Base-by-base conservation (phyloP, 2,113 vertebrate species). In the Passer domesticus region DNA sequence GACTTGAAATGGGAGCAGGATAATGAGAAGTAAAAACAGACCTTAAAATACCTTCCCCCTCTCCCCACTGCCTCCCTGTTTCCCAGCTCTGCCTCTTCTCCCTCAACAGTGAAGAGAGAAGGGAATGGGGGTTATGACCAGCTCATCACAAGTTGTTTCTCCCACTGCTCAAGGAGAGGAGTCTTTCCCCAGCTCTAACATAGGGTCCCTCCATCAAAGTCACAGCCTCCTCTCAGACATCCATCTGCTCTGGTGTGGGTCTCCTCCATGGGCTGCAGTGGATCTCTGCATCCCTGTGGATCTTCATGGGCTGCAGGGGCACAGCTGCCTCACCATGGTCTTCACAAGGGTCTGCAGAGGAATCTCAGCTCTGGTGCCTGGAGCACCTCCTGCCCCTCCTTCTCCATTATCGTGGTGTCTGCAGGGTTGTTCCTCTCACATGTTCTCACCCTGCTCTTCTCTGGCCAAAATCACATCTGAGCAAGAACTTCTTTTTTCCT, bases 311-410 rank as follows among this genome's bases (percentile, higher is more conserved):
- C 44, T 76, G 20, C 52, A 41, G 7, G 7, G 24, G 10, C 23
- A 41, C n/a, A 35, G 16, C 83, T 67, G 52, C 35, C 3, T 58
- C 16, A 11, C 35, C 21, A 28, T 21, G 31, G 35, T 1, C 52
- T 76, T 2, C 31, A 66, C 70, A 44, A 31, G 0, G 0, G 37
- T 1, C 44, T 76, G 62, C 31, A 50, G 25, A 6, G 37, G 31
- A 68, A 37, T 76, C 44, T 10, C 53, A 59, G 25, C 31, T 59
- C 9, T 1, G 2, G 25, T 18, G 11, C 37, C 7, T 68, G 53
- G 25, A 31, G 11, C 31, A 44, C 9, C 17, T 52, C 25, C 11
- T 27, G 37, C 5, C 17, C 27, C 33, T 68, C 5, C 22, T 76
- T 59, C 20, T 60, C 6, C 37, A 33, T 11, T 37, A 44, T 33